Conservation (phyloP, 2,797 vertebrate species). For the Tapirus indicus region DNA sequence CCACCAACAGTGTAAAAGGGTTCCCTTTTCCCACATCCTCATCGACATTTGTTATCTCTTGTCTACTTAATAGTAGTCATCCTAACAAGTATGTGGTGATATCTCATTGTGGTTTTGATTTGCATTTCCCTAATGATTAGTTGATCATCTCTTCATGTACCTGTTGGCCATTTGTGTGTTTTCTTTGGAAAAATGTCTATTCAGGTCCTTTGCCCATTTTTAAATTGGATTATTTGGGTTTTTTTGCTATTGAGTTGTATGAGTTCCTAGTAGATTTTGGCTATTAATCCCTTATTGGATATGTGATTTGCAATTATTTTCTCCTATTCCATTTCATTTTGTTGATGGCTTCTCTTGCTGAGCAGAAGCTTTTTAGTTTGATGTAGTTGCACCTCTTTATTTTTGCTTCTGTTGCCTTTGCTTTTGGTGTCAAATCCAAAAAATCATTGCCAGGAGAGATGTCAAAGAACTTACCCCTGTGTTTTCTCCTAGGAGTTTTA, state of each 20-base stretch:
- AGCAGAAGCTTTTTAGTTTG: background rate
- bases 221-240: background rate
- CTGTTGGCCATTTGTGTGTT: background rate
- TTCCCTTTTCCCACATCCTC: background rate
- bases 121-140: background rate
- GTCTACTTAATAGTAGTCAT: background rate
- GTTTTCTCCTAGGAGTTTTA: background rate
- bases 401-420: background rate
- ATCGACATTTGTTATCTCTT: background rate
- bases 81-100: background rate
- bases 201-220: background rate
- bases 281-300: background rate
- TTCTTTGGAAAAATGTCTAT: background rate
- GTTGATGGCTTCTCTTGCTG: background rate
- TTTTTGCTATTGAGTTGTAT: background rate
- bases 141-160: background rate
- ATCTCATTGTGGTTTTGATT: background rate
- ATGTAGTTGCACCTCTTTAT: background rate
- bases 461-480: background rate
- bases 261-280: background rate
- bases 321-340: background rate
- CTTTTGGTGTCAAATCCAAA: background rate
- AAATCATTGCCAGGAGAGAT: background rate
- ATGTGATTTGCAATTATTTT: background rate
- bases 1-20: background rate